phyloP scores from a whole-genome alignment of 2,888 invertebrate species.

The Gibbula magus region DNA sequence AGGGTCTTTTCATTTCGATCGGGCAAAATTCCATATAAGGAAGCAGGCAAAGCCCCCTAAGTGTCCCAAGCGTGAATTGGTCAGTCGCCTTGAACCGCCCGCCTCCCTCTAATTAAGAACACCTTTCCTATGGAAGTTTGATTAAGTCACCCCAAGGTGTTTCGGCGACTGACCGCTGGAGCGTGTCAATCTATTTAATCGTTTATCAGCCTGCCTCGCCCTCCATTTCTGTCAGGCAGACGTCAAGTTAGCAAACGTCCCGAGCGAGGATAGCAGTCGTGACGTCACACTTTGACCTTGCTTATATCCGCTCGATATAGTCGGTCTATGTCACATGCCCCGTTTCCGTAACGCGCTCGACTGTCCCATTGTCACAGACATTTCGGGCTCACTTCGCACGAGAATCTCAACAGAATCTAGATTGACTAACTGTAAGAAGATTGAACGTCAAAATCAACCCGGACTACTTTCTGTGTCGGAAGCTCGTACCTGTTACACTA shows the following conservation, averaged over 20 bases:
- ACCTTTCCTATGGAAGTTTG: neutral
- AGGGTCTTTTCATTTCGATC: conserved; percentile 31
- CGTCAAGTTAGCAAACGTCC: neutral
- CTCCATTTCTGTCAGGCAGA: neutral
- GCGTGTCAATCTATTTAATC: neutral
- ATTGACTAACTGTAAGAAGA: neutral
- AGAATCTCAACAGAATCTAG: neutral
- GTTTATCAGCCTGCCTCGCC: neutral
- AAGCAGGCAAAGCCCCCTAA: conserved; percentile 23
- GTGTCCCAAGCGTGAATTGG: neutral
- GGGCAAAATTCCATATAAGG: conserved; percentile 45
- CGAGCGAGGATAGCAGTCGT: neutral
- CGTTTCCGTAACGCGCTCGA: neutral
- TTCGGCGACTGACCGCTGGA: neutral
- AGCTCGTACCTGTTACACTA: conserved; percentile 48
- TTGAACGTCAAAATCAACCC: neutral
- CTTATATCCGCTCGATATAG: conserved; percentile 23
- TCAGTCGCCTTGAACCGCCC: neutral
- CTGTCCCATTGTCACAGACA: neutral
- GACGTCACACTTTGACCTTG: conserved; percentile 15
- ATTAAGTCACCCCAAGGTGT: conserved; percentile 2
- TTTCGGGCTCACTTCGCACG: neutral
- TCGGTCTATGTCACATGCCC: neutral
- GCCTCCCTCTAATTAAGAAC: neutral
- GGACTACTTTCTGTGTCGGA: conserved; percentile 52